Base-by-base conservation (phyloP, 1,140 invertebrate species). In the Zaprionus kolodkinae region DNA sequence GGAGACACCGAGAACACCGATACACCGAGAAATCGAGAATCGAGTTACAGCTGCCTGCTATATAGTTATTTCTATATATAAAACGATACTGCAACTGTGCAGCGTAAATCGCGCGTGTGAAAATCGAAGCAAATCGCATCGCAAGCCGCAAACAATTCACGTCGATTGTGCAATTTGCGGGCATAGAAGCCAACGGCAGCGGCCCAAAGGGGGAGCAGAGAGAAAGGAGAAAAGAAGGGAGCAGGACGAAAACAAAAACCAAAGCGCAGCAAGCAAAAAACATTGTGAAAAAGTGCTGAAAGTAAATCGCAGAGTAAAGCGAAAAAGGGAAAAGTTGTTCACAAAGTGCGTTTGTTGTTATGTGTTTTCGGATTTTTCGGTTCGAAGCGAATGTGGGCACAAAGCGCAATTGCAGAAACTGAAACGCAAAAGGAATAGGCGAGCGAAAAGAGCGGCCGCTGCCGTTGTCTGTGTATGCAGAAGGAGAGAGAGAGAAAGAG, bases 111-210 rank as follows among this genome's bases (percentile, higher is more conserved):
- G 21, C 33, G 33, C 61, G 61, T 38, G 61, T 64, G 61, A n/a
- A n/a, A 65, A 65, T 40, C 33, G 25, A 59, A 68, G 59, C 9
- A 54, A 48, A 11, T 52, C 48, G 48, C 70, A 61, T 17, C 11
- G 38, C 45, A 68, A 38, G 50, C 71, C 71, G 71, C 72, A 70
- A 63, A 50, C 17, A 59, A 70, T 59, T 38, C 66, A 70, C 55
- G 35, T 33, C 76, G 83, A 80, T 87, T 87, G 85, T 87, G 84
- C 84, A 87, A 87, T 87, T 89, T 80, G 45, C 36, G 76, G 54
- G 82, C 76, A 62, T 72, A 71, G 36, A 60, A 45, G 67, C 61
- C 76, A 86, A 73, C 83, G 83, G 83, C 83, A 88, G 83, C 83
- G 84, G 83, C 76, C 76, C 43, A 52, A 13, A 65, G 52, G 27